A percentile compares a stretch with the other conserved stretches of the same genome.
Evolutionary conservation across 2,888 invertebrate genomes (phyloP).

Genomic region (Fissipunctia ypsillon): DNA sequence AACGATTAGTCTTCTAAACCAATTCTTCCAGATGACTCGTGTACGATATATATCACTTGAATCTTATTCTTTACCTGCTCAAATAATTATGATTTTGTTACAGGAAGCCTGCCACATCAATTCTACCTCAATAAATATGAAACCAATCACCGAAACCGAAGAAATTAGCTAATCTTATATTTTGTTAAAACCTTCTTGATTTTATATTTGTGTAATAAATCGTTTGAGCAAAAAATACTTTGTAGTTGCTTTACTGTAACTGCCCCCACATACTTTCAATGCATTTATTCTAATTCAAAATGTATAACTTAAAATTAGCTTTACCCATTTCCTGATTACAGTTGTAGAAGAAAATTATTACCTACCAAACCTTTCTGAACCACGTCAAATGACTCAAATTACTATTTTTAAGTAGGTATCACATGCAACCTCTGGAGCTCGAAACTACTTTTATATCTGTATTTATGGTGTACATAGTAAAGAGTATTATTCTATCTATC

Average conservation of each 20-base stretch:
- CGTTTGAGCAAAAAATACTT: slow-evolving; percentile 21
- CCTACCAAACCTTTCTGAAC: not conserved
- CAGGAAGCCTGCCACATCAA: slow-evolving; percentile 78
- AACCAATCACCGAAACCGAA: slow-evolving; percentile 79
- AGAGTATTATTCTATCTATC: too few species aligned
- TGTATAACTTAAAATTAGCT: not conserved
- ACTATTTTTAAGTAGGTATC: not conserved
- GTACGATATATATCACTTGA: not conserved
- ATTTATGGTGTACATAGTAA: too few species aligned
- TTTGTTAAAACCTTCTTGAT: slow-evolving; percentile 11
- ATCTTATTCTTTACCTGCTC: not conserved
- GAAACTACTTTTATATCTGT: too few species aligned
- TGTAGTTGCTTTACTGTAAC: not conserved
- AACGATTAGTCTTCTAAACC: not conserved
- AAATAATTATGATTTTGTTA: slow-evolving; percentile 47
- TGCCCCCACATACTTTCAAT: not conserved
- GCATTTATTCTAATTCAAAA: not conserved
- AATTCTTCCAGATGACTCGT: not conserved
- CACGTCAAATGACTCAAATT: not conserved
- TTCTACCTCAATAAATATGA: slow-evolving; percentile 81
- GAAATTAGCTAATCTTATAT: slow-evolving; percentile 76
- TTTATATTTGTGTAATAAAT: slow-evolving; percentile 57
- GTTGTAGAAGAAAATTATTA: not conserved
- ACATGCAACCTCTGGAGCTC: slow-evolving; percentile 12
- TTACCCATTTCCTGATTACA: not conserved